Evolutionary conservation across 2,113 vertebrate species (phyloP).

Genomic region (Cyanoliseus patagonus): DNA sequence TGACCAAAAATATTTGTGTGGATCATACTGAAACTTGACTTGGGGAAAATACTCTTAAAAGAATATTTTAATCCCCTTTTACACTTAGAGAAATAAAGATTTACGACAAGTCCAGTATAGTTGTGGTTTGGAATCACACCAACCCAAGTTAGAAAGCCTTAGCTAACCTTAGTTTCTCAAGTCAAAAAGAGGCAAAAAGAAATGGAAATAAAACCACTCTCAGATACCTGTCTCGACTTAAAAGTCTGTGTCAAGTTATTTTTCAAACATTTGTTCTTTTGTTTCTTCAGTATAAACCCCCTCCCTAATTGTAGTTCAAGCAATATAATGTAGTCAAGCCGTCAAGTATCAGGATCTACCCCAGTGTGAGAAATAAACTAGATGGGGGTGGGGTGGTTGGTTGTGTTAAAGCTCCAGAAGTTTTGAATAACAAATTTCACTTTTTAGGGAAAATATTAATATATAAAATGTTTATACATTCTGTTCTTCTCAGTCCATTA

Average conservation of each 20-base stretch:
- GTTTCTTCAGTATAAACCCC: background rate
- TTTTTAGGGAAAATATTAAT: background rate
- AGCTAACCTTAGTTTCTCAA: background rate
- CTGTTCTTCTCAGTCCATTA: background rate
- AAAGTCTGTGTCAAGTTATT: background rate
- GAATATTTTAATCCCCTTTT: background rate
- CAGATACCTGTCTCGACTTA: background rate
- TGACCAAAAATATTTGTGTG: slow-evolving; percentile 8
- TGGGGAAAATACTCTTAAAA: background rate
- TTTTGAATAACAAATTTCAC: background rate
- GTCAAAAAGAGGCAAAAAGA: background rate
- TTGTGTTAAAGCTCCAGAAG: background rate
- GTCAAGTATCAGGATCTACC: background rate
- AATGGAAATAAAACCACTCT: background rate
- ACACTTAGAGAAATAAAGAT: background rate
- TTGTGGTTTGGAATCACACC: background rate
- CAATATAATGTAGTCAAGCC: background rate
- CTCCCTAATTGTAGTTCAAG: background rate
- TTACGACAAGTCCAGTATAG: background rate
- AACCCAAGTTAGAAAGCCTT: background rate
- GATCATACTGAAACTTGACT: background rate
- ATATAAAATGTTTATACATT: background rate
- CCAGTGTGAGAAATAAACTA: background rate
- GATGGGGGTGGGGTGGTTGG: background rate
- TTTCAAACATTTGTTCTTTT: background rate